Base-by-base conservation (phyloP, 1,140 invertebrate species). In the Nephotettix cincticeps region DNA sequence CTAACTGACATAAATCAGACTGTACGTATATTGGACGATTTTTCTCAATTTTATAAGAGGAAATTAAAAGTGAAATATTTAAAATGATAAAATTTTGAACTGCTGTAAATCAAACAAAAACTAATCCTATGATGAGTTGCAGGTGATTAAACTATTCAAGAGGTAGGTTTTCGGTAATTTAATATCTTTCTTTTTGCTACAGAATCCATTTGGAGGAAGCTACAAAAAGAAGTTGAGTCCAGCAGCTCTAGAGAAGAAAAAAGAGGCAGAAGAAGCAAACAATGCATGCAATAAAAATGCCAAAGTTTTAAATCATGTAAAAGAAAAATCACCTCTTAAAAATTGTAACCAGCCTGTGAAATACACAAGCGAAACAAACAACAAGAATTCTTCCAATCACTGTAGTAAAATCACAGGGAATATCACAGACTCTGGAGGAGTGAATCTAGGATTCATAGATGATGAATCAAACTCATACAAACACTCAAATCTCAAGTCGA, bases 371-470 rank as follows among this genome's bases (percentile, higher is more conserved):
- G 47, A 21, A 2, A 21, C n/a, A 17, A 54, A 66, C 28, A 71
- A 71, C 14, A 6, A 32, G 6, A 66, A 66, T 21, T 29, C 40
- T 17, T 40, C 36, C 2, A 70, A 70, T 28, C 54, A 70, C 21
- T 64, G 23, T 21, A 64, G 56, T 28, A 61, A 45, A 45, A 65
- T 17, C 40, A 66, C 27, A 32, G 21, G 61, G n/a, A 45, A 51
- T 25, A 27, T 47, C 51, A 71, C 67, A 47, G 47, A 66, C n/a
- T 54, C 63, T 17, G 36, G 61, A 23, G 30, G 36, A 21, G 43
- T 66, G 19, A 71, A 71, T 30, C 32, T 69, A 30, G 68, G 68
- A 30, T 69, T 25, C 29, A 45, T 43, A 25, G 47, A 47, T 66
- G 61, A 71, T 51, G 61, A 66, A 28, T 40, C 64, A 2, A 64